A percentile compares a stretch with the other conserved stretches of the same genome.
Conservation (phyloP, 2,888 invertebrate genomes). For the Strigamia crassipes region DNA sequence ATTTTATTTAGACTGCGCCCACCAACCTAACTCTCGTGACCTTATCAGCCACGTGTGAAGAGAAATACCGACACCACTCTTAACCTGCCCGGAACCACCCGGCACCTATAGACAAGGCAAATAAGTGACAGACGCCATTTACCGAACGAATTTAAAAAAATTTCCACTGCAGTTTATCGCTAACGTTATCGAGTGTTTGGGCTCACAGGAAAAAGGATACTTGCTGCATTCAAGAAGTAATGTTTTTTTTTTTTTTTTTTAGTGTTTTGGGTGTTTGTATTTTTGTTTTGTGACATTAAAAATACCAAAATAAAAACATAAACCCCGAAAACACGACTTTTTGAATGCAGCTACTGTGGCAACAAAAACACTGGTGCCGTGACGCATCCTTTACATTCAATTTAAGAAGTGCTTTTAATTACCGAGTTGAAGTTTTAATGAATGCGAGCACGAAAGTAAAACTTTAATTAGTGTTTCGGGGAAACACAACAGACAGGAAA, state of each 20-base stretch:
- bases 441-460: background rate
- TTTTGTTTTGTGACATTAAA: background rate
- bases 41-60: constrained; percentile 32
- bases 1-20: constrained; percentile 29
- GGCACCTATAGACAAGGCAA: background rate
- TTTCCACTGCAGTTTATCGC: background rate
- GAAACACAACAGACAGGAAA: background rate
- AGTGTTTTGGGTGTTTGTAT: too few species aligned
- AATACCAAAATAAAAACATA: background rate
- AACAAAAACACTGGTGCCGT: background rate
- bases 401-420: background rate
- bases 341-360: too few species aligned
- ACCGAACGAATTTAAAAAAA: background rate
- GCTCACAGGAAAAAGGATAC: background rate
- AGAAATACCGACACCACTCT: background rate
- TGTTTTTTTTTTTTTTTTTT: too few species aligned
- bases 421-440: constrained; percentile 27
- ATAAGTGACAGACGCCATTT: constrained; percentile 32
- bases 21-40: constrained; percentile 17
- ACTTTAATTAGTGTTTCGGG: background rate
- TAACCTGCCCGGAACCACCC: constrained; percentile 18
- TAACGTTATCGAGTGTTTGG: background rate
- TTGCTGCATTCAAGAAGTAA: too few species aligned
- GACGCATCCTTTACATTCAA: constrained; percentile 13
- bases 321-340: too few species aligned